A percentile compares a stretch with the other conserved stretches of the same genome.
Evolutionary conservation across 2,113 vertebrate species (phyloP).

Genomic region (Carlito syrichta): DNA sequence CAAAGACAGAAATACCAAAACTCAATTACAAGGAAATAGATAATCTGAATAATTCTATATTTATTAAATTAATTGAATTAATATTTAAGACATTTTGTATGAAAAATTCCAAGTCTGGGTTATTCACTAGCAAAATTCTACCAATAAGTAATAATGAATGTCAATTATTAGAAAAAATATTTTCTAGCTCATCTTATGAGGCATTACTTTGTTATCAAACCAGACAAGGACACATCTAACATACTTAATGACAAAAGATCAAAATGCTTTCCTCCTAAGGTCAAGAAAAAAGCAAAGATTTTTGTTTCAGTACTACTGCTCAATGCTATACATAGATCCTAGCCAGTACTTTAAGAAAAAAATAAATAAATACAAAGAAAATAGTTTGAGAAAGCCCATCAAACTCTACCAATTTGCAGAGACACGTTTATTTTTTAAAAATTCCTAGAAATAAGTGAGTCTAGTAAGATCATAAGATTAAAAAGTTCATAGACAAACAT

Average conservation of each 20-base stretch:
- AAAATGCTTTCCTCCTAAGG: neutral
- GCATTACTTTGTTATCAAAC: neutral
- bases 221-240: neutral
- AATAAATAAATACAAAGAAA: neutral
- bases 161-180: neutral
- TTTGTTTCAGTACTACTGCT: neutral
- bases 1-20: neutral
- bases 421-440: neutral
- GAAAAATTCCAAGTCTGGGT: neutral
- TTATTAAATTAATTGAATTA: neutral
- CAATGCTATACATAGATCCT: no score
- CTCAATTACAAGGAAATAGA: neutral
- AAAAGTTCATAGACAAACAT: neutral
- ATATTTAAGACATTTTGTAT: neutral
- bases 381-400: neutral
- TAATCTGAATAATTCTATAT: neutral
- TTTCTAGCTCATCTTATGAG: neutral
- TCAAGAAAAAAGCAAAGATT: neutral
- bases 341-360: neutral
- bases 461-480: neutral
- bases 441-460: neutral
- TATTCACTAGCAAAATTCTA: neutral
- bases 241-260: neutral
- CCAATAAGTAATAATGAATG: neutral
- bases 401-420: neutral